Evolutionary conservation across 2,888 invertebrate species (phyloP), one percentile per base, ranked within the genome.

Genomic region (Heliconius cydno): DNA sequence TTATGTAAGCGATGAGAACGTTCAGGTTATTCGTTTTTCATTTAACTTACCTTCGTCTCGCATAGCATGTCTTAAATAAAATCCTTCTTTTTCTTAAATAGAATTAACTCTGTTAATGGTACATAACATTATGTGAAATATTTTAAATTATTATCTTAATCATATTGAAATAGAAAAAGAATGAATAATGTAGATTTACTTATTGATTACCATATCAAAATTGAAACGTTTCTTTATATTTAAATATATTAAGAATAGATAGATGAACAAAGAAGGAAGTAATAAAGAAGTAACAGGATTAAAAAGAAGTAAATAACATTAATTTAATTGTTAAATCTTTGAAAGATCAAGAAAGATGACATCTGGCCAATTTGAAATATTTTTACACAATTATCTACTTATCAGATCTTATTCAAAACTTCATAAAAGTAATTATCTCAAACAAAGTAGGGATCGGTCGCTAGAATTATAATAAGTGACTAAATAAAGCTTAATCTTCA

Each of bases 1-100:
- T 70, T 70, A 25, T 46, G 46, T 15, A 70, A 70, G 70, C 46
- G 25, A 70, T 46, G 41, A 70, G 70, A 46, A 70, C 22, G 52
- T 72, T 57, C 22, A 72, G 52, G 46, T 28, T 71, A 30, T 72
- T 72, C 19, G 25, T 57, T 72, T 71, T 72, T 72, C 72, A 72
- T 30, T 52, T 57, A 57, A 38, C n/a, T n/a, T 41, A 68, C n/a
- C 38, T 68, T 41, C 41, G n/a, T 13, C 68, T 68, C n/a, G 63
- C 63, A n/a, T 2, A 7, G 13, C 7, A 19, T 46, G 9, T 46
- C 25, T 46, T 13, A 25, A 25, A 41, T 70, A 19, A 70, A 70
- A 15, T 70, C 15, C 19, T 19, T 19, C 52, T 52, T 52, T 52
- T 52, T 22, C 52, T 52, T 52, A 52, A 52, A 52, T 52, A 52